A percentile compares a stretch with the other conserved stretches of the same genome.
These are phyloP conservation scores for Microctonus aethiopoides DNA, from an alignment of 2,888 invertebrate species.

Conservation along the genomic window DNA sequence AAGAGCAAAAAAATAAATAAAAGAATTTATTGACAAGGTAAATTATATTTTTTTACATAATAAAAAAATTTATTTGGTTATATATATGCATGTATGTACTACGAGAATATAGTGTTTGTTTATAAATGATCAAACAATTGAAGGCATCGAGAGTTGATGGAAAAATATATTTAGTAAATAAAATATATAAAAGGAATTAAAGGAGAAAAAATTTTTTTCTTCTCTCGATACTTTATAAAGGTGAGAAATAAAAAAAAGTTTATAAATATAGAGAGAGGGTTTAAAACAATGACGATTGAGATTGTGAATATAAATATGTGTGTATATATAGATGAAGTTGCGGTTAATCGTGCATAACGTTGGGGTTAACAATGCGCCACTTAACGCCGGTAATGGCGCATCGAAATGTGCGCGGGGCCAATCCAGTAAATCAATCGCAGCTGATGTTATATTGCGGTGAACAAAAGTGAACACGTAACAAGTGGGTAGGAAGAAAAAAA, in stretches of 20 bases:
- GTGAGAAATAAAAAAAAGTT: conserved; percentile 8
- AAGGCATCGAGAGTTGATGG: background rate
- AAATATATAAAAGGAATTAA: background rate
- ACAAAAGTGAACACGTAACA: conserved; percentile 26
- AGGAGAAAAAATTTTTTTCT: background rate
- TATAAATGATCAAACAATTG: background rate
- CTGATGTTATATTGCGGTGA: conserved; percentile 8
- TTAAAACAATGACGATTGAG: conserved; percentile 13
- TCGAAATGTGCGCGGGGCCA: conserved; percentile 34
- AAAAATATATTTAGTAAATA: background rate
- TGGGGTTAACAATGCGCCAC: conserved; percentile 38
- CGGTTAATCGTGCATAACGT: conserved; percentile 35
- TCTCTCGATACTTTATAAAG: no score
- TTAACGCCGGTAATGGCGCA: conserved; percentile 39
- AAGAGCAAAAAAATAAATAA: background rate
- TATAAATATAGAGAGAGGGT: conserved; percentile 1
- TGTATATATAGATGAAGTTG: conserved; percentile 19
- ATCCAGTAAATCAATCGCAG: conserved; percentile 37
- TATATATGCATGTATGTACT: background rate
- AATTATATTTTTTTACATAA: background rate
- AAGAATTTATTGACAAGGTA: background rate
- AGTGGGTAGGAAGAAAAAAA: conserved; percentile 14
- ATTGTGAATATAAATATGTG: conserved; percentile 8
- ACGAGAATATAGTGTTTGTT: background rate
- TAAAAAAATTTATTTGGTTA: no score